Percentiles rank a stretch among this genome's conserved stretches.
These are phyloP conservation scores for Carlito syrichta DNA, from an alignment of 2,113 vertebrate species.

Conservation along the genomic window DNA sequence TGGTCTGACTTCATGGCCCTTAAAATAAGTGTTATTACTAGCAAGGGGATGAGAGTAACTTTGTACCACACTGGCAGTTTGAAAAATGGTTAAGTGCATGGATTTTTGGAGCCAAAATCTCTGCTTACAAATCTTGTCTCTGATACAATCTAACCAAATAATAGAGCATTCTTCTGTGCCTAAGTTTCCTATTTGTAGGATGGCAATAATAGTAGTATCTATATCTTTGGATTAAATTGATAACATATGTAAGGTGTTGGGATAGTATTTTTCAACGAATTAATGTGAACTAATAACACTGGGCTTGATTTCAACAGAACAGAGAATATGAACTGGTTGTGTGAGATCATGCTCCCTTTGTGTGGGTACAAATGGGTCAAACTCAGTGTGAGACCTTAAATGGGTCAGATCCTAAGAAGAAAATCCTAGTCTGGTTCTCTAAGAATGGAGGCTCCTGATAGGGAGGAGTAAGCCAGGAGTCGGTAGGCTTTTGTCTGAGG, in stretches of 20 bases:
- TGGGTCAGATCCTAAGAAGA: background rate
- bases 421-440: background rate
- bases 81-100: background rate
- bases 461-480: background rate
- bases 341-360: background rate
- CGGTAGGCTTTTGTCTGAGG: background rate
- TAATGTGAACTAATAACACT: background rate
- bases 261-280: background rate
- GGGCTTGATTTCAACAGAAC: background rate
- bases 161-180: background rate
- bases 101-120: background rate
- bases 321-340: background rate
- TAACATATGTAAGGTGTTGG: background rate
- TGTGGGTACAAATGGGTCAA: no score
- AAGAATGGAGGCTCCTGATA: background rate
- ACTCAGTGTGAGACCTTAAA: background rate
- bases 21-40: background rate
- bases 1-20: background rate
- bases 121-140: background rate
- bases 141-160: background rate
- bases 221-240: background rate
- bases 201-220: background rate
- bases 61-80: background rate
- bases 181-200: background rate
- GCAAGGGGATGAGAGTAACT: background rate